Conservation (phyloP, 2,888 invertebrate species). For the Tupiocoris notatus region DNA sequence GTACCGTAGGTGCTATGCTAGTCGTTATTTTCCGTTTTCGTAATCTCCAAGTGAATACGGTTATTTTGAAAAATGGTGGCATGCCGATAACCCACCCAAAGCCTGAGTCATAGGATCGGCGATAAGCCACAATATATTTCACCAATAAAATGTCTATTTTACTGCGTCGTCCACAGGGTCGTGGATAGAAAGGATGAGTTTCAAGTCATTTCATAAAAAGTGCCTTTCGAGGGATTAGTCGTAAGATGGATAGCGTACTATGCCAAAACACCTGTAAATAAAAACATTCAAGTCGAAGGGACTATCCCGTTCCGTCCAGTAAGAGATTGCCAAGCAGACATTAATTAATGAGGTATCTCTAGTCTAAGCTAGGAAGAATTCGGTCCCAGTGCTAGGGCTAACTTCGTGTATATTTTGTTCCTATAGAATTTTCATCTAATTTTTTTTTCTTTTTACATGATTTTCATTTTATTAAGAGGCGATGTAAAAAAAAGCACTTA, state of each 20-base stretch:
- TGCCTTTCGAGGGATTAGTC: slow-evolving; percentile 11
- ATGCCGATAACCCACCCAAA: too few relatives aligned
- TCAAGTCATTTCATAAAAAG: slow-evolving; percentile 37
- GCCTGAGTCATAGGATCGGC: too few relatives aligned
- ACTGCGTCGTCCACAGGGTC: not conserved
- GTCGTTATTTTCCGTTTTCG: not conserved
- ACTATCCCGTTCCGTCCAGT: slow-evolving; percentile 25
- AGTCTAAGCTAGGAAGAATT: slow-evolving; percentile 21
- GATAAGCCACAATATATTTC: not conserved
- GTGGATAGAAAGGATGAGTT: slow-evolving; percentile 33
- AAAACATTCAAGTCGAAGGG: slow-evolving; percentile 9
- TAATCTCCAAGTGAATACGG: too few relatives aligned
- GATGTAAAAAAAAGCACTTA: slow-evolving; percentile 43
- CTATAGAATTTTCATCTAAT: slow-evolving; percentile 23
- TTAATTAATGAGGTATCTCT: slow-evolving; percentile 22
- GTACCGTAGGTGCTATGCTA: not conserved
- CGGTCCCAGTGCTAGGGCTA: slow-evolving; percentile 24
- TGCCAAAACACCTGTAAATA: slow-evolving; percentile 33
- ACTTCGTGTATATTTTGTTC: slow-evolving; percentile 33
- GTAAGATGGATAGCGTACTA: slow-evolving; percentile 18
- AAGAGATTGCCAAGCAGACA: slow-evolving; percentile 34
- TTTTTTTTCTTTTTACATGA: slow-evolving; percentile 8
- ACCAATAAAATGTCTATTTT: not conserved
- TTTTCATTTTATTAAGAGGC: slow-evolving; percentile 39
- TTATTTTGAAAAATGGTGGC: too few relatives aligned